Evolutionary conservation across 2,797 vertebrate genomes (phyloP), one percentile per base, ranked within the genome.

Genomic region (Petrocephalus schoutedeni): DNA sequence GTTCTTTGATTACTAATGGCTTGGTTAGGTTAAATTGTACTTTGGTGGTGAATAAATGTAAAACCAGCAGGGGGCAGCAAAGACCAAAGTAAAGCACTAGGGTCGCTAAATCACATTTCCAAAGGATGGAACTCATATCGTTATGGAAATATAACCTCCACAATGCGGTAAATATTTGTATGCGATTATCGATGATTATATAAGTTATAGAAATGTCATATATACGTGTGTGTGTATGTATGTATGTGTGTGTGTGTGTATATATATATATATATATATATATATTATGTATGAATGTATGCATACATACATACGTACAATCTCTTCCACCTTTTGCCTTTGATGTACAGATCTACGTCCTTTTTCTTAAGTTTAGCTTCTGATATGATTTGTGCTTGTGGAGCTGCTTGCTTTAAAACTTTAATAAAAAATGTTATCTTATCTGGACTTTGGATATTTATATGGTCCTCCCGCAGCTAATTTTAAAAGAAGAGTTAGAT

Each of bases 61-160:
- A 21, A 74, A 74, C 51, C 87, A 86, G 87, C 16, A 74, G 87
- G n/a, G 82, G 83, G 87, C 83, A 88, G 59, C 51, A 71, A n/a
- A 88, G 32, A 45, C 59, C 61, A 57, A 71, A 88, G 4, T 85
- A 8, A 59, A 88, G 23, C 16, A 54, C 32, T 32, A 56, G 19
- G 23, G 49, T 88, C 0, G 45, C 19, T 45, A 19, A 85, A 57
- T n/a, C 3, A 45, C 12, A n/a, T 67, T 49, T 23, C 28, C 16
- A 3, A 28, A 57, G 74, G 2, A 32, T 0, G 8, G 23, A 56
- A 41, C 1, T 36, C 51, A 49, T 21, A 45, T 54, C 0, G 6
- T 14, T 85, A 49, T 12, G 59, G 36, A 23, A 86, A 32, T 82
- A 53, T 28, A 23, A 7, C 83, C 51, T 85, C 53, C 53, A 54